Percentiles rank a stretch among this genome's conserved stretches.
Evolutionary conservation across 2,797 vertebrate genomes (phyloP).

Genomic region (Tapirus indicus): DNA sequence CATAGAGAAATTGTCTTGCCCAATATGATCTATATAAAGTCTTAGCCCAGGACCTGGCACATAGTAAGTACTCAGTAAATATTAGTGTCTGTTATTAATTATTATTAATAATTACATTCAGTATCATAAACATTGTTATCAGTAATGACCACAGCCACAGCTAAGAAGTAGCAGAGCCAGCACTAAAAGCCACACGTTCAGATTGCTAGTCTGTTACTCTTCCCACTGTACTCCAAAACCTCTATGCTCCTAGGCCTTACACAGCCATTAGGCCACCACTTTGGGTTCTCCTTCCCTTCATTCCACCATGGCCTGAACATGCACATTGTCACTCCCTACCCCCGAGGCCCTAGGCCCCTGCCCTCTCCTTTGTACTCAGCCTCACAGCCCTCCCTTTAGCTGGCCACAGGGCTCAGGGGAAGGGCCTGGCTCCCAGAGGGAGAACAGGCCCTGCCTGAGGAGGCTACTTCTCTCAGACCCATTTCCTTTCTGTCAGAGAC

Average conservation of each 20-base stretch:
- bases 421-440: background rate
- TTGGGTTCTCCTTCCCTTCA: constrained; percentile 3
- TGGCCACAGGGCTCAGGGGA: background rate
- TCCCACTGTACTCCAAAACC: background rate
- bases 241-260: background rate
- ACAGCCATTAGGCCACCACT: background rate
- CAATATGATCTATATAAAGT: background rate
- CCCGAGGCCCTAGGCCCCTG: background rate
- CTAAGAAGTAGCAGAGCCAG: constrained; percentile 2
- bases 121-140: background rate
- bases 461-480: constrained; percentile 51
- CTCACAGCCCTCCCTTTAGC: background rate
- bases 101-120: constrained; percentile 16
- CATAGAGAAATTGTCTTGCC: background rate
- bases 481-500: constrained; percentile 86
- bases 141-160: constrained; percentile 11
- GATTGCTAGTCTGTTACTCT: background rate
- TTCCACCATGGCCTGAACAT: background rate
- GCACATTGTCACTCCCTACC: background rate
- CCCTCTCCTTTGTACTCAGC: background rate
- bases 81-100: constrained; percentile 11
- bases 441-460: background rate
- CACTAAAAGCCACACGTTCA: background rate
- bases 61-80: background rate
- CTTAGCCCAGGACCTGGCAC: background rate